Evolutionary conservation across 2,113 vertebrate species (phyloP), one percentile per base, ranked within the genome.

Genomic region (Recurvirostra avosetta): DNA sequence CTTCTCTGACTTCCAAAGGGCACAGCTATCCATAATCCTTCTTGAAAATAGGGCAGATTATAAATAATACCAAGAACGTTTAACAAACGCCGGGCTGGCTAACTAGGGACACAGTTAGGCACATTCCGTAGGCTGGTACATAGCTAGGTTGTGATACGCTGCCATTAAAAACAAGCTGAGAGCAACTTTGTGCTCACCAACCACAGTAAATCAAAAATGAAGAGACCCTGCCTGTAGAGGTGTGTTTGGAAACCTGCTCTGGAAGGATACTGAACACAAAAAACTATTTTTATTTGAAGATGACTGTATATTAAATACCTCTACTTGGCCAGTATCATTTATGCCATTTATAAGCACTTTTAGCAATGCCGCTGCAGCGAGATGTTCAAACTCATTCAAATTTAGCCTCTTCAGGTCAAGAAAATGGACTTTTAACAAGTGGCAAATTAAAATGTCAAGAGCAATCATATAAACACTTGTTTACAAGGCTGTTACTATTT

Each of bases 401-500:
- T 96, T 87, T 82, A 96, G 72, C 79, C 90, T 90, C 83, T 95
- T 94, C 83, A 91, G 88, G 95, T 87, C 92, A 89, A 92, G 92
- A 88, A 97, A 98, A 97, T 92, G 87, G 95, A 94, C 96, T 97
- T 96, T 77, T 93, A 97, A 97, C 66, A 97, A 97, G 92, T 61
- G 59, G 73, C 61, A 96, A 97, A 98, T 98, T 97, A 95, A 97
- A 98, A 97, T 96, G 96, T 98, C 97, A 97, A 97, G 94, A 97
- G 87, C 95, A 97, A 97, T 98, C 97, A 97, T 61, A 86, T 2
- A 88, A 80, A 58, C 36, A 71, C 92, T 94, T 97, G 96, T 97
- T 96, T 97, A 97, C 94, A 95, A 95, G 89, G 47, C 10, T 82
- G 62, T 92, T 96, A 59, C 93, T 97, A 87, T 96, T 98, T 97